phyloP scores from a whole-genome alignment of 2,888 invertebrate genomes.

The Zaprionus obscuricornis region DNA sequence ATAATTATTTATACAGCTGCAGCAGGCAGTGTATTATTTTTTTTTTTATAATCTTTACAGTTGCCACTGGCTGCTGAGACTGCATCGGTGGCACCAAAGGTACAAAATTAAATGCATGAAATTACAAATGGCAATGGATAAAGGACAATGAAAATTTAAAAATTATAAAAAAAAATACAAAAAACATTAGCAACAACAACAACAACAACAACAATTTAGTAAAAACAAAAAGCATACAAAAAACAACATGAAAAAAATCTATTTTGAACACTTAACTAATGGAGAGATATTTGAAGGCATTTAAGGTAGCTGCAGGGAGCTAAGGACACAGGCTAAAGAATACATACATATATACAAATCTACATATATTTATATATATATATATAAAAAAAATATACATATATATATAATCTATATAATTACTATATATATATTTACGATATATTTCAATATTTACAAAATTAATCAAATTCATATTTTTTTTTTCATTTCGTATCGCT shows the following conservation, averaged over 20 bases:
- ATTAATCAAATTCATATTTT: too few species aligned
- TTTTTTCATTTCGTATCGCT: too few species aligned
- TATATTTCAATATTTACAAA: too few species aligned
- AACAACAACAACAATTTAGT: slow-evolving; percentile 6
- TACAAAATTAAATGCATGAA: slow-evolving; percentile 49
- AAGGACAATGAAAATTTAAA: slow-evolving; percentile 32
- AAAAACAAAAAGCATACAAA: slow-evolving; percentile 31
- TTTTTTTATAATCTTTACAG: neutral
- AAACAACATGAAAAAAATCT: slow-evolving; percentile 14
- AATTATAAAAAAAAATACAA: too few species aligned
- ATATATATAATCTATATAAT: slow-evolving; percentile 33
- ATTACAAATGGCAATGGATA: slow-evolving; percentile 21
- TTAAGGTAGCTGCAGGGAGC: slow-evolving; percentile 36
- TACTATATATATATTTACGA: too few species aligned
- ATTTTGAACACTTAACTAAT: slow-evolving; percentile 27
- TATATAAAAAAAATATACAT: slow-evolving; percentile 30
- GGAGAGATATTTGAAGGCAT: slow-evolving; percentile 49
- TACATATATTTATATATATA: slow-evolving; percentile 15
- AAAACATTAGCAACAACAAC: slow-evolving; percentile 34
- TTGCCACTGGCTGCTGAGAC: slow-evolving; percentile 33
- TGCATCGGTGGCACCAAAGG: slow-evolving; percentile 44
- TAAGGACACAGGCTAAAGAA: slow-evolving; percentile 49
- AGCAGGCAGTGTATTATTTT: neutral
- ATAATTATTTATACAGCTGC: neutral
- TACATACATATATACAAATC: slow-evolving; percentile 52